Base-by-base conservation (phyloP, 2,797 vertebrate species). In the Falco cherrug region DNA sequence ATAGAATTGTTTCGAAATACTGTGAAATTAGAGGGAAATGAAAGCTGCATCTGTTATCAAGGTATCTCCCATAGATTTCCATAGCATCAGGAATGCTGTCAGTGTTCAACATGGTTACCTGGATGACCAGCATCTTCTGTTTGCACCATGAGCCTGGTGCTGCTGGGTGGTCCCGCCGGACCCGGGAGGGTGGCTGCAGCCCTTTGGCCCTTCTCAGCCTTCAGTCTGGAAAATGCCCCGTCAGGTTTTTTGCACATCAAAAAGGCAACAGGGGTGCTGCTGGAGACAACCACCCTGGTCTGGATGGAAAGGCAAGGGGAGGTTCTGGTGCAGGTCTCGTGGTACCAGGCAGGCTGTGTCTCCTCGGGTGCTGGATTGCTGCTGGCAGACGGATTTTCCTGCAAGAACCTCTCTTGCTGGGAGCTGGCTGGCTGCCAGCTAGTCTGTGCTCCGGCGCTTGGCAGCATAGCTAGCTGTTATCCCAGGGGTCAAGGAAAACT, bases 301-400 rank as follows among this genome's bases (percentile, higher is more conserved):
- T 24, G 26, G 31, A 19, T 21, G 29, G 9, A 20, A 43, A 13
- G 12, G 59, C 65, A 33, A 33, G 29, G 31, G 37, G 31, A 26
- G 43, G 29, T 48, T 41, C 43, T 16, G 43, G 35, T 25, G 35
- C 11, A 6, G 60, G 24, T 50, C 43, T 57, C 19, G 9, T 0
- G 3, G 70, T n/a, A 20, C 61, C 4, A 2, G 43, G 4, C 24
- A 19, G 51, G 39, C 56, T 47, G 39, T 39, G 26, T 7, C 47
- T 67, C n/a, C 24, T 13, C 0, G 0, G 16, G 19, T n/a, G 59
- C n/a, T 28, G 28, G 31, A 19, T 10, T 18, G 43, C 41, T 51
- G 33, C 20, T 47, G 18, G 48, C n/a, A 41, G 7, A 17, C 1
- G 4, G n/a, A 21, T n/a, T 47, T 54, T 54, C 19, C 74, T 61